Base-by-base conservation (phyloP, 2,797 vertebrate genomes). In the Chelon labrosus region DNA sequence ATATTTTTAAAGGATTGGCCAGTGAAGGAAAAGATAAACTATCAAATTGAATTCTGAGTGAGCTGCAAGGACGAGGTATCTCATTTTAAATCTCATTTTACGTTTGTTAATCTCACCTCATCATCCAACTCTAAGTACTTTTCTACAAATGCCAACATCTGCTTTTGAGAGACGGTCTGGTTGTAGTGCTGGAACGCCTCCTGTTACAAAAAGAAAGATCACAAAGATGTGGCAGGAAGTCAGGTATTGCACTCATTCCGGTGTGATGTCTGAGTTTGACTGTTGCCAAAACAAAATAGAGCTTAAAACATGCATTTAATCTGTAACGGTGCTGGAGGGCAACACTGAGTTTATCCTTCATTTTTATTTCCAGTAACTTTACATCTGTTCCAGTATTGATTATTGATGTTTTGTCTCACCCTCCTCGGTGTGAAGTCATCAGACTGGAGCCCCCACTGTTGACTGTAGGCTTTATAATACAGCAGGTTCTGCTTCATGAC, bases 401-500 rank as follows among this genome's bases (percentile, higher is more conserved):
- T 31, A 31, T 3, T 31, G 31, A 31, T 31, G 31, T 25, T 46
- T 75, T 2, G 25, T 65, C 92, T 92, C 77, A 98, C 97, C 91
- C 62, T 90, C 66, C 96, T 92, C 0, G 97, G 94, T 72, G 91
- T 85, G 7, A 97, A 96, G 82, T 97, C 95, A 4, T 89, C 89
- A 0, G 95, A 89, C 41, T 86, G 90, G 50, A 98, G 92, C 14
- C 90, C 95, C 96, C 96, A 97, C 87, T 96, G 93, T 69, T 96
- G 90, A 0, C 94, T 90, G 87, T 96, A 95, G 89, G 96, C 95
- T 69, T 93, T 92, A 79, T 97, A 97, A 39, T 97, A 97, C 49
- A 92, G 90, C 88, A 97, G 88, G 82, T 98, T 98, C 87, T 97
- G 95, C 86, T 95, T 95, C 97, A 98, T 97, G 50, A 97, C 91